phyloP scores from a whole-genome alignment of 92 coral and sea anemone species.

The Phymanthus crucifer region DNA sequence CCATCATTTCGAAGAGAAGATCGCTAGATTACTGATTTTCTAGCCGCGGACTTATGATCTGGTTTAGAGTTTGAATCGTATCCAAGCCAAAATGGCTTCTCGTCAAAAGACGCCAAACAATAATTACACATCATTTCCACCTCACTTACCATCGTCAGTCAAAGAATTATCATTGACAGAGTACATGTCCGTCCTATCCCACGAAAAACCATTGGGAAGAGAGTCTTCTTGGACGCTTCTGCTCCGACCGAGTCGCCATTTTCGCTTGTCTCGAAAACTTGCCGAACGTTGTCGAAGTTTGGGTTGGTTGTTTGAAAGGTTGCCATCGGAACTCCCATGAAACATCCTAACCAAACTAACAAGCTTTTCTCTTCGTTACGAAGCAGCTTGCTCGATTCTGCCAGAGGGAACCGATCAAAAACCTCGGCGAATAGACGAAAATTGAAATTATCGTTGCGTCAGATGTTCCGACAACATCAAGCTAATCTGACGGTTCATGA shows the following conservation, averaged over 20 bases:
- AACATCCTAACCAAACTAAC: not conserved
- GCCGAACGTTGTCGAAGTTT: conserved; percentile 23
- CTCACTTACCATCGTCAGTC: conserved; percentile 37
- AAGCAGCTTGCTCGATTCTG: not conserved
- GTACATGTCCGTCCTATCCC: conserved; percentile 44
- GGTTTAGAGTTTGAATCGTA: not conserved
- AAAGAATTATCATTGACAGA: conserved; percentile 19
- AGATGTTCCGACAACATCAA: conserved; percentile 13
- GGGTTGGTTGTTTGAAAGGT: not conserved
- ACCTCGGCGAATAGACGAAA: not conserved
- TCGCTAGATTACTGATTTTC: not conserved
- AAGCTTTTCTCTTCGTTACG: not conserved
- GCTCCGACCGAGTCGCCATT: conserved; percentile 34
- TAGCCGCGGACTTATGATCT: not conserved
- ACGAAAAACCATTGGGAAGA: conserved; percentile 12
- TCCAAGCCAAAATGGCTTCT: not conserved
- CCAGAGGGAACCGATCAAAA: not conserved
- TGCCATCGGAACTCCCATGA: conserved; percentile 1
- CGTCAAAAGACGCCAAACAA: conserved; percentile 20
- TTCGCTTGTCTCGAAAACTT: conserved; percentile 44
- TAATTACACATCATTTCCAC: not conserved
- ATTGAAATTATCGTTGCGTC: conserved; percentile 17
- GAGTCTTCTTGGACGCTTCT: conserved; percentile 13
- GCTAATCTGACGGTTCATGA: conserved; percentile 10
- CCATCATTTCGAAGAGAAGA: not conserved